Evolutionary conservation across 2,113 vertebrate genomes (phyloP).

Genomic region (Oceanites oceanicus): DNA sequence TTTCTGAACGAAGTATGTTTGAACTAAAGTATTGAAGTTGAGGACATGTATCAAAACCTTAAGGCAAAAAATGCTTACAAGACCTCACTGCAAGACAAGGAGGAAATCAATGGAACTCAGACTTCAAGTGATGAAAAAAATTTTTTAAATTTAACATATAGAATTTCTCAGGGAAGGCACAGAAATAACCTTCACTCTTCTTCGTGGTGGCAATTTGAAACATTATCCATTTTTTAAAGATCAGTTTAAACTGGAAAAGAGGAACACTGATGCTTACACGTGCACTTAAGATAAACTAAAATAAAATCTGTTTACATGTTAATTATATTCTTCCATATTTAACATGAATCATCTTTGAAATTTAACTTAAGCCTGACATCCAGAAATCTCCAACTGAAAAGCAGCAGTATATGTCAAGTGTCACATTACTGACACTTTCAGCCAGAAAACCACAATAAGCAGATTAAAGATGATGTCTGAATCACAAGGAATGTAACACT

Average conservation of each 20-base stretch:
- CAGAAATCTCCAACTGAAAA: background rate
- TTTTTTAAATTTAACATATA: rapidly evolving
- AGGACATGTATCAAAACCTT: background rate
- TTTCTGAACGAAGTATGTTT: background rate
- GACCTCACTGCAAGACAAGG: background rate
- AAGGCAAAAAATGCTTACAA: background rate
- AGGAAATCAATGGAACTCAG: background rate
- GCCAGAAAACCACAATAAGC: background rate
- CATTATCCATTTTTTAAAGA: background rate
- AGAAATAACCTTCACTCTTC: background rate
- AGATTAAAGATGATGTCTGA: background rate
- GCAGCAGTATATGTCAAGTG: background rate
- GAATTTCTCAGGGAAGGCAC: background rate
- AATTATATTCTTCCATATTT: background rate
- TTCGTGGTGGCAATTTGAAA: background rate
- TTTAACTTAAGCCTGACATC: background rate
- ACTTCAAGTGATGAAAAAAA: background rate
- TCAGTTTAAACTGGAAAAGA: background rate
- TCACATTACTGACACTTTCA: background rate
- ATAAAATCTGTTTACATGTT: background rate
- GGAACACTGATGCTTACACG: background rate
- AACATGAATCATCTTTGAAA: background rate
- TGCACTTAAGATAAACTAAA: background rate
- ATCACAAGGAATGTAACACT: background rate
- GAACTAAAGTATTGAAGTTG: background rate